Evolutionary conservation across 2,888 invertebrate genomes (phyloP).

Genomic region (Patella caerulea): DNA sequence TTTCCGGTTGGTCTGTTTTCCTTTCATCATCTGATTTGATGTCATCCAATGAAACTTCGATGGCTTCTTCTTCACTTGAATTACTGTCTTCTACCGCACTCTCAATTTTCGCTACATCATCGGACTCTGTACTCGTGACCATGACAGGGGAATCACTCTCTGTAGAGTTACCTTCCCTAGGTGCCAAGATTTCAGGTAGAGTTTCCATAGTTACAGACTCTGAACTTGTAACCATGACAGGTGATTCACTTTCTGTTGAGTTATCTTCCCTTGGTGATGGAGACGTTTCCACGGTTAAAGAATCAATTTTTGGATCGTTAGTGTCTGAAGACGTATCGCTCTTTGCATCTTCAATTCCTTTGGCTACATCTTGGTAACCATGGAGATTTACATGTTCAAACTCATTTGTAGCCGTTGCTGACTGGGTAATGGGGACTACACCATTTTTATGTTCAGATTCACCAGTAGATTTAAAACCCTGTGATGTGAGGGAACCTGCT

Average conservation of each 20-base stretch:
- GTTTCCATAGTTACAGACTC: not conserved
- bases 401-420: not conserved
- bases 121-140: not conserved
- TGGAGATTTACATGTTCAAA: not conserved
- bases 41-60: not conserved
- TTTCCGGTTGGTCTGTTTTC: not conserved
- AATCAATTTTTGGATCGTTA: not conserved
- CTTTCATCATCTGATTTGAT: not conserved
- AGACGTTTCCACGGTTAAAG: not conserved
- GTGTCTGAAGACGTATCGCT: not conserved
- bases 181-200: not conserved
- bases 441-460: not conserved
- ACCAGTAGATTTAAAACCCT: constrained; percentile 16
- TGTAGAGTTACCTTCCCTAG: not conserved
- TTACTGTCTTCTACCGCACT: too few relatives aligned
- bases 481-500: constrained; percentile 36
- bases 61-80: not conserved
- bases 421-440: not conserved
- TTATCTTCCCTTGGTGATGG: not conserved
- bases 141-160: not conserved
- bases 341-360: not conserved
- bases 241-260: not conserved
- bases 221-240: not conserved
- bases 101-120: not conserved
- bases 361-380: not conserved